Conservation (phyloP, 2,113 vertebrate species). For the Paradoxurus hermaphroditus region DNA sequence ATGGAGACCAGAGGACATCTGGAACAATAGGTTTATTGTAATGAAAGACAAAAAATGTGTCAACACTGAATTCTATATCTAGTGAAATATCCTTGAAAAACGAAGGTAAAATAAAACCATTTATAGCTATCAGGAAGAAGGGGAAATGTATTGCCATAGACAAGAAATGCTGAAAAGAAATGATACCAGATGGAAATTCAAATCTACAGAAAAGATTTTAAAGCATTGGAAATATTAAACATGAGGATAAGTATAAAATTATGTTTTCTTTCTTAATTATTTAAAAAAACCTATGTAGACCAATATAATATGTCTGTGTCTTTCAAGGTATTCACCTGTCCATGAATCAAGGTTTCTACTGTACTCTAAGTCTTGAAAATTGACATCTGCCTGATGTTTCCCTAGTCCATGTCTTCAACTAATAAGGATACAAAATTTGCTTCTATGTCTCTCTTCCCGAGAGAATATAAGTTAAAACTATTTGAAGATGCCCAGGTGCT, state of each 20-base stretch:
- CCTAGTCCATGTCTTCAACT: not conserved
- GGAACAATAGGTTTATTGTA: not conserved
- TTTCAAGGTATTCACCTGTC: not conserved
- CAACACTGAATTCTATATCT: not conserved
- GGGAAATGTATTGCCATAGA: not conserved
- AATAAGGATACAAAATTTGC: not conserved
- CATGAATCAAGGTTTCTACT: not conserved
- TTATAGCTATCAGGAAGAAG: not conserved
- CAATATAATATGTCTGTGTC: not conserved
- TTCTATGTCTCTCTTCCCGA: not conserved
- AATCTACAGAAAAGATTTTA: not conserved
- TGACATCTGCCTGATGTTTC: not conserved
- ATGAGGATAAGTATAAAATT: not conserved
- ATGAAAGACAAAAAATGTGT: not conserved
- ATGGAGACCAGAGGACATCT: not conserved
- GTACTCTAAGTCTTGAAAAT: not conserved
- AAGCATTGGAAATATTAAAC: not conserved
- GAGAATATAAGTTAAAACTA: not conserved
- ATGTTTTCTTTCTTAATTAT: slow-evolving; percentile 2
- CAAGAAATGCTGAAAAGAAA: not conserved
- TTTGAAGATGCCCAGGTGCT: not conserved
- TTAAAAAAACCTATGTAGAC: not conserved
- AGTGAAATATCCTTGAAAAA: not conserved
- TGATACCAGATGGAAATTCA: not conserved
- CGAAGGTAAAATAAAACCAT: not conserved